Evolutionary conservation across 64 coral and sea anemone species (phyloP).

Genomic region (Stylophora pistillata): DNA sequence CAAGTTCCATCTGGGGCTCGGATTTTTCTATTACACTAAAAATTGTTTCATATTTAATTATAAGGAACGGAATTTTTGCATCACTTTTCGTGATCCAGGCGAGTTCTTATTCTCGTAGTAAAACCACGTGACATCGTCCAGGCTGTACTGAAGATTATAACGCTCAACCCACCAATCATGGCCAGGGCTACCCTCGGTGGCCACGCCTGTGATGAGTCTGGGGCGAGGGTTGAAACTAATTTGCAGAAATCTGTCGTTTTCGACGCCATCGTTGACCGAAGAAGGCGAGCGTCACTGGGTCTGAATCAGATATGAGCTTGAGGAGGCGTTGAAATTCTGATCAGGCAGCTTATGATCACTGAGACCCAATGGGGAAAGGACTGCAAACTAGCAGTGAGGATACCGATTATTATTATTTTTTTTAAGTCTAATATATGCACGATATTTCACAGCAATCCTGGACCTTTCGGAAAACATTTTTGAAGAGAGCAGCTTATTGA

Average conservation of each 20-base stretch:
- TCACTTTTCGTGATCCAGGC: neutral
- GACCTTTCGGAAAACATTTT: too few relatives aligned
- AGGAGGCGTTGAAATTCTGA: slow-evolving; percentile 19
- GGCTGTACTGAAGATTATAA: neutral
- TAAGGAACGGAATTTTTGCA: too few relatives aligned
- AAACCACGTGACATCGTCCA: neutral
- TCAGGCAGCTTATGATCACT: slow-evolving; percentile 9
- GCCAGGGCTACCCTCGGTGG: slow-evolving; percentile 10
- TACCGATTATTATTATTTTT: neutral
- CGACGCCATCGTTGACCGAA: neutral
- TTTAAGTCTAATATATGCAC: neutral
- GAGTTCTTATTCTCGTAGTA: neutral
- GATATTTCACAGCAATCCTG: neutral
- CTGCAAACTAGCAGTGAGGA: slow-evolving; percentile 6
- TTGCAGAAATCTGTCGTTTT: neutral
- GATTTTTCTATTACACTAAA: too few relatives aligned
- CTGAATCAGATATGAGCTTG: neutral
- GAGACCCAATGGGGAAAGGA: neutral
- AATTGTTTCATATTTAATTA: too few relatives aligned
- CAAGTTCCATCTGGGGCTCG: too few relatives aligned
- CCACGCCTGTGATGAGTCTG: neutral
- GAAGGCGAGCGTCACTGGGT: slow-evolving; percentile 27
- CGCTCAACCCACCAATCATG: neutral
- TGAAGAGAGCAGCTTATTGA: too few relatives aligned
- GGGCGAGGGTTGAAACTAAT: neutral